Base-by-base conservation (phyloP, 2,113 vertebrate genomes). In the Taxidea taxus region DNA sequence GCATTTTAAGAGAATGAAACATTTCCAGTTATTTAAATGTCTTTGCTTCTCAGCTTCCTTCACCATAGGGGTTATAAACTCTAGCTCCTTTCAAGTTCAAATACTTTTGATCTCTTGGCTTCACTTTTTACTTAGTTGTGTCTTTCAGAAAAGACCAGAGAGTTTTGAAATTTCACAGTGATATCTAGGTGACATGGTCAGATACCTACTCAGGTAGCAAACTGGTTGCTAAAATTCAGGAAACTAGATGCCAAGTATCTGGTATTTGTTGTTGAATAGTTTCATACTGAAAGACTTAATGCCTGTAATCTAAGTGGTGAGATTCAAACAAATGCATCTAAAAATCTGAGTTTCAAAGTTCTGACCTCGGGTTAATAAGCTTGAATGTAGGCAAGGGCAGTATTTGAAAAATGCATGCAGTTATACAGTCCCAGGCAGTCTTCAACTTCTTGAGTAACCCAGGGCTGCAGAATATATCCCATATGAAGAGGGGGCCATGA, bases 1-100 rank as follows among this genome's bases (percentile, higher is more conserved):
- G 51, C 6, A 29, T 97, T 96, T 86, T 60, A 94, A 96, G 95
- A 97, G 75, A 92, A 93, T 29, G 82, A 81, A 88, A 68, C 7
- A 85, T 75, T 95, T 90, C 80, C 62, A 94, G 44, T 70, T 90
- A 74, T 77, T 88, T 85, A 27, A 9, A 95, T 97, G 29, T 44
- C 34, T 91, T 90, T 82, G 29, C 25, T 66, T 1, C 51, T 89
- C 54, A 88, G 74, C 7, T 3, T 47, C 0, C n/a, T 77, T 97
- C 86, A 78, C 84, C 18, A 29, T 6, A 54, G 90, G 72, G 58
- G 66, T 81, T 7, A 3, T 37, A 91, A 83, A 96, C 12, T 60
- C 68, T 88, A 87, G 23, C 72, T 31, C 7, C 96, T 90, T 90
- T 98, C 70, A 58, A 95, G 58, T 89, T 60, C 89, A 82, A 54